Evolutionary conservation across 2,797 vertebrate species (phyloP).

Genomic region (Vireo griseus): DNA sequence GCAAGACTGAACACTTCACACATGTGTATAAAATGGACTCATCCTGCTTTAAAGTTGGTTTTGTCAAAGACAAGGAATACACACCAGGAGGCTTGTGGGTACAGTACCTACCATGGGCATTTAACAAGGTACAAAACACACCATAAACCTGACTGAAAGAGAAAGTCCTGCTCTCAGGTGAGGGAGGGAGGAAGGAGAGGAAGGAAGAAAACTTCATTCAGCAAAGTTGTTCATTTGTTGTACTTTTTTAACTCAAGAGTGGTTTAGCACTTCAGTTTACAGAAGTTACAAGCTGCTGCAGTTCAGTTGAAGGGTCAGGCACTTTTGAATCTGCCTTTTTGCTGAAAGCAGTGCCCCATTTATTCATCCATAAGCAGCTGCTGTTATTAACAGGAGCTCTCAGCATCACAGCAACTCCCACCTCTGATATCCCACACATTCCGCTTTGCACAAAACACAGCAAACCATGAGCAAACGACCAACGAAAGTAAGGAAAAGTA

Average conservation of each 20-base stretch:
- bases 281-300: not conserved
- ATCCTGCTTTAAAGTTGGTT: not conserved
- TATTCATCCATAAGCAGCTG: not conserved
- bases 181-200: not conserved
- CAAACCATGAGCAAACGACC: not conserved
- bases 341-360: not conserved
- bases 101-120: not conserved
- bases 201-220: not conserved
- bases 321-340: not conserved
- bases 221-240: not conserved
- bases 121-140: not conserved
- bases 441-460: not conserved
- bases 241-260: not conserved
- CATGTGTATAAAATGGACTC: not conserved
- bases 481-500: not conserved
- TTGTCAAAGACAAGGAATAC: not conserved
- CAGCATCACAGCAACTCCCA: not conserved
- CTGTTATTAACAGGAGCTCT: not conserved
- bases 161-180: not conserved
- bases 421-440: not conserved
- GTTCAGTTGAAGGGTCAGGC: not conserved
- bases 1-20: not conserved
- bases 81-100: not conserved
- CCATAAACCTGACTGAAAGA: not conserved
- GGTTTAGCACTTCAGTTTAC: not conserved